These are phyloP conservation scores for Pammene aurita DNA, from an alignment of 2,888 invertebrate species.

Conservation along the genomic window DNA sequence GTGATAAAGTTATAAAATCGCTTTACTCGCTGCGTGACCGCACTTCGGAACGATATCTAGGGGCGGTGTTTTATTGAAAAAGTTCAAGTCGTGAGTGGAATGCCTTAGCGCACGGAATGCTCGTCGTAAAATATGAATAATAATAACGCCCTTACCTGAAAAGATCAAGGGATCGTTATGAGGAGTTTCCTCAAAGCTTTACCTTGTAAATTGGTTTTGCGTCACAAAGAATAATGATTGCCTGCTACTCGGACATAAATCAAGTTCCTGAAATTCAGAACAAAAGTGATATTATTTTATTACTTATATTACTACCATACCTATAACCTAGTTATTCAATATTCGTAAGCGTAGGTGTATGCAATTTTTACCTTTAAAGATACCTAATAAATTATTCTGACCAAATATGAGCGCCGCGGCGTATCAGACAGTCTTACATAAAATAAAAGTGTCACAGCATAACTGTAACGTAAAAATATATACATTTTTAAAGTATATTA, in stretches of 20 bases:
- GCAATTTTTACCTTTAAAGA: no score
- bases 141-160: constrained; percentile 49
- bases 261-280: neutral
- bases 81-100: constrained; percentile 77
- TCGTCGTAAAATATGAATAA: constrained; percentile 76
- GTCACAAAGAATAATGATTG: constrained; percentile 32
- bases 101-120: constrained; percentile 62
- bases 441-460: no score
- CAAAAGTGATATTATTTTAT: neutral
- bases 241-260: constrained; percentile 15
- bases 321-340: no score
- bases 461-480: no score
- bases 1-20: constrained; percentile 82
- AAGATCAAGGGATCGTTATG: constrained; percentile 40
- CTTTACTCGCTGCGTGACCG: constrained; percentile 74
- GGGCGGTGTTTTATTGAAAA: constrained; percentile 81
- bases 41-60: constrained; percentile 69
- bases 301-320: no score
- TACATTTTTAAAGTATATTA: no score
- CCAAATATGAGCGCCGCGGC: no score
- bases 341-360: no score
- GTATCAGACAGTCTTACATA: no score
- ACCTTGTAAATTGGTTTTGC: constrained; percentile 39
- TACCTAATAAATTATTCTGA: no score
- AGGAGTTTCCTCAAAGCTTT: constrained; percentile 36